phyloP scores from a whole-genome alignment of 2,113 vertebrate genomes.

The Vicugna pacos region DNA sequence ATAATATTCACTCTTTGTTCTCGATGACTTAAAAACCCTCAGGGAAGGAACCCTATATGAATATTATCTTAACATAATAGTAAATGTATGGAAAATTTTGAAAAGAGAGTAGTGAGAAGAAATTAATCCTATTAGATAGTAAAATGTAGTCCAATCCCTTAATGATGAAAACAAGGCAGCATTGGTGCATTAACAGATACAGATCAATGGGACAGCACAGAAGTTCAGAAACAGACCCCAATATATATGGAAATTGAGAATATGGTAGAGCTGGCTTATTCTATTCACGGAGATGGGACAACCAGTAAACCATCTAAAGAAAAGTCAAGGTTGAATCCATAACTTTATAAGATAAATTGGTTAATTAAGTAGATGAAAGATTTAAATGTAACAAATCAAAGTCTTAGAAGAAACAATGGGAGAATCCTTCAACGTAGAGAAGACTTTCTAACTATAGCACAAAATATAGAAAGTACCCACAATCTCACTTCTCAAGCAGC shows the following conservation, averaged over 20 bases:
- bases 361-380: background rate
- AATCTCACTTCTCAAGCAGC: background rate
- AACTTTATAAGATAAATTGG: background rate
- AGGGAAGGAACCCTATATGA: background rate
- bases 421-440: background rate
- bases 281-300: background rate
- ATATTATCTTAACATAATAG: background rate
- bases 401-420: background rate
- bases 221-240: background rate
- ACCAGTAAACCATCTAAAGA: background rate
- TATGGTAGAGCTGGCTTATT: background rate
- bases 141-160: background rate
- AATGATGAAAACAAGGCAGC: background rate
- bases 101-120: background rate
- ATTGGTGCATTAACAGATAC: background rate
- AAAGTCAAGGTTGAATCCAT: background rate
- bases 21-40: background rate
- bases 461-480: background rate
- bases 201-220: rapidly evolving
- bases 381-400: background rate
- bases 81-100: background rate
- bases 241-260: background rate
- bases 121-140: background rate
- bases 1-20: background rate
- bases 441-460: background rate